phyloP scores from a whole-genome alignment of 2,888 invertebrate genomes.

The Lissonota sp. region DNA sequence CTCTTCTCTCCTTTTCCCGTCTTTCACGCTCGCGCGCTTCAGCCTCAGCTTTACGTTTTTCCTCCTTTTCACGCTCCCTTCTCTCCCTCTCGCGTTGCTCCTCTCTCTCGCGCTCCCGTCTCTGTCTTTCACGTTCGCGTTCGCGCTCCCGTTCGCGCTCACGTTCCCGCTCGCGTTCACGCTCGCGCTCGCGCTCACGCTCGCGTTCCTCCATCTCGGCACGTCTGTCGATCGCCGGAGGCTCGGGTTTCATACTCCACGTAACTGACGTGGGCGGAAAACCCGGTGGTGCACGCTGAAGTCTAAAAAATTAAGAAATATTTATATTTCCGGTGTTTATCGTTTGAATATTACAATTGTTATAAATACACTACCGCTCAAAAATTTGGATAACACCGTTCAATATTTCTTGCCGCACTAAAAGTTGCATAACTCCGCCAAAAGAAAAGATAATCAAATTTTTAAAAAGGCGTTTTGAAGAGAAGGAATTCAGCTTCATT shows the following conservation, averaged over 20 bases:
- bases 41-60: constrained; percentile 82
- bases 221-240: constrained; percentile 86
- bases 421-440: too few relatives aligned
- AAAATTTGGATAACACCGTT: too few relatives aligned
- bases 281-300: constrained; percentile 87
- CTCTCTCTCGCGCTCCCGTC: constrained; percentile 83
- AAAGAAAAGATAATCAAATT: too few relatives aligned
- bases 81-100: constrained; percentile 83
- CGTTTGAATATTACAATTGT: too few relatives aligned
- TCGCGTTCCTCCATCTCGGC: constrained; percentile 86
- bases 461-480: too few relatives aligned
- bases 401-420: too few relatives aligned
- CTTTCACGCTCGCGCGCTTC: constrained; percentile 82
- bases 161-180: constrained; percentile 85
- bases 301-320: constrained; percentile 71
- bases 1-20: constrained; percentile 85
- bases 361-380: too few relatives aligned
- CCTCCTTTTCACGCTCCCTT: constrained; percentile 83
- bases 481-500: too few relatives aligned
- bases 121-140: constrained; percentile 86
- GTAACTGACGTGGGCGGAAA: constrained; percentile 86
- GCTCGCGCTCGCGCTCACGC: constrained; percentile 84
- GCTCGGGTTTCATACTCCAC: constrained; percentile 89
- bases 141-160: constrained; percentile 88
- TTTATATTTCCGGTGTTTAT: background rate